phyloP scores from a whole-genome alignment of 2,797 vertebrate species.

The Siniperca obscura region DNA sequence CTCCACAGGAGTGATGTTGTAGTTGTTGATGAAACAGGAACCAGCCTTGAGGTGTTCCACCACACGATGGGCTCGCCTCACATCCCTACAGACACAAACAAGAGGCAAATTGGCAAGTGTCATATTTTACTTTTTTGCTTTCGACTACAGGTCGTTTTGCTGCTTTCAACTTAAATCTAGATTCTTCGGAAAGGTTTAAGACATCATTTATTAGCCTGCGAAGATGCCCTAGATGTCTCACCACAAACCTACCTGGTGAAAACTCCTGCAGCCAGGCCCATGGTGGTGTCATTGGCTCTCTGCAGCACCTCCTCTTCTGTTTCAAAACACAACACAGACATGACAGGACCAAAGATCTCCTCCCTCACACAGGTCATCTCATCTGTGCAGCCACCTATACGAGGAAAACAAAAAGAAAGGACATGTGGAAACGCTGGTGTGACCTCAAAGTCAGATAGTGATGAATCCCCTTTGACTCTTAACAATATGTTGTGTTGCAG shows the following conservation, averaged over 20 bases:
- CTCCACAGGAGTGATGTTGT: constrained; percentile 94
- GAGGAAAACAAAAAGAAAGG: neutral
- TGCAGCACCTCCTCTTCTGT: constrained; percentile 92
- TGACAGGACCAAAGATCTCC: constrained; percentile 98
- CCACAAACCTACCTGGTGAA: constrained; percentile 90
- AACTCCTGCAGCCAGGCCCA: constrained; percentile 94
- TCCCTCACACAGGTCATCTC: constrained; percentile 95
- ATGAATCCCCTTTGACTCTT: neutral
- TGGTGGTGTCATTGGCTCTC: constrained; percentile 90
- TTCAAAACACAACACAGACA: constrained; percentile 95
- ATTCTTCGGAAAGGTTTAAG: neutral
- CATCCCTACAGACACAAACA: constrained; percentile 83
- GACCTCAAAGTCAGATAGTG: neutral
- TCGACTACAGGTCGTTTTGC: no score
- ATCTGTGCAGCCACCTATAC: constrained; percentile 90
- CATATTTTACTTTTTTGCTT: no score
- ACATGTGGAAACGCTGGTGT: neutral
- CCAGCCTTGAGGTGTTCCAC: constrained; percentile 93
- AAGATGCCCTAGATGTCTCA: neutral
- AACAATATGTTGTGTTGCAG: neutral
- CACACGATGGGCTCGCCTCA: constrained; percentile 93
- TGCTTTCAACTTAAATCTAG: neutral
- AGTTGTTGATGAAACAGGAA: constrained; percentile 97
- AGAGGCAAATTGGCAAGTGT: neutral
- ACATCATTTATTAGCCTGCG: neutral